Conservation (phyloP, 1,140 invertebrate species). For the Pseudomyrmex cubaensis region DNA sequence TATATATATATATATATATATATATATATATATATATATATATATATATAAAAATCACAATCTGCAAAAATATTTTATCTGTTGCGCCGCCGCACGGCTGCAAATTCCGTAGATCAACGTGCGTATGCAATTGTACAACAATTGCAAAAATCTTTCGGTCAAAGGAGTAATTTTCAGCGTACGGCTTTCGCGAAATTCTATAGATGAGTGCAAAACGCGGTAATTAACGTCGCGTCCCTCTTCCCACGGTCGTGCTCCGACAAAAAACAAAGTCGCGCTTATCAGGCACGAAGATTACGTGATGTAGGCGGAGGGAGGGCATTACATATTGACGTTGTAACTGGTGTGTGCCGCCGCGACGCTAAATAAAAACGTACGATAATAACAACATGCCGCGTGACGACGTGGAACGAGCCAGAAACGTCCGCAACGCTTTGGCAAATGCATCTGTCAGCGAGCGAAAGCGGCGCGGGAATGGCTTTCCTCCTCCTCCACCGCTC, state of each 20-base stretch:
- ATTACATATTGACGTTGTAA: constrained; percentile 50
- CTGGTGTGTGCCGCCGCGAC: constrained; percentile 45
- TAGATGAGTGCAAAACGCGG: background rate
- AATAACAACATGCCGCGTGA: constrained; percentile 74
- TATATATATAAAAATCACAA: constrained; percentile 1
- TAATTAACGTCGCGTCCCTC: background rate
- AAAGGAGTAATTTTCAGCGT: background rate
- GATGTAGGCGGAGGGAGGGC: background rate
- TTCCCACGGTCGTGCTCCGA: background rate
- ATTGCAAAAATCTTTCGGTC: background rate
- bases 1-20: too few relatives aligned
- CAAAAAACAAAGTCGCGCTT: constrained; percentile 37
- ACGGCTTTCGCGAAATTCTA: background rate
- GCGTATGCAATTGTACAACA: constrained; percentile 1
- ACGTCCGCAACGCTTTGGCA: constrained; percentile 78
- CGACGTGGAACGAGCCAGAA: constrained; percentile 73
- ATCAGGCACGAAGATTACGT: constrained; percentile 58
- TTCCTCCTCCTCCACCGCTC: constrained; percentile 64
- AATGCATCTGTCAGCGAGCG: constrained; percentile 82
- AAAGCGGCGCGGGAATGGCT: constrained; percentile 80
- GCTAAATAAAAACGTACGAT: constrained; percentile 76
- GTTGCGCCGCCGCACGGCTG: background rate
- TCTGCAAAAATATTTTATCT: constrained; percentile 11
- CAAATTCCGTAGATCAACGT: background rate
- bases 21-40: too few relatives aligned